These are phyloP conservation scores for Paraescarpia echinospica DNA, from an alignment of 1,140 invertebrate species.

Conservation along the genomic window DNA sequence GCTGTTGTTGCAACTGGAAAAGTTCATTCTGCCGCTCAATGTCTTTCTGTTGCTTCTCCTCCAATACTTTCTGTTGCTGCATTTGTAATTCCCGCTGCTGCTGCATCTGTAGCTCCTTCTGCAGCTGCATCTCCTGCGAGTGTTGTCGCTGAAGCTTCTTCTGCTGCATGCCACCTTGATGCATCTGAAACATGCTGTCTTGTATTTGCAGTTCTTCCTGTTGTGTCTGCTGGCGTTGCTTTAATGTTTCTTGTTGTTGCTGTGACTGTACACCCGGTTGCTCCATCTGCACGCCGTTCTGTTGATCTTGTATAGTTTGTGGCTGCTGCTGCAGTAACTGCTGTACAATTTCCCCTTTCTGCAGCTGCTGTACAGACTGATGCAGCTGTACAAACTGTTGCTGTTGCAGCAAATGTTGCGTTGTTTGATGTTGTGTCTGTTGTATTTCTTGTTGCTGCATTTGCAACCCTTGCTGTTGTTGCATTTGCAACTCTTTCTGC, in stretches of 20 bases:
- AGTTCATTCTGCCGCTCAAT: not conserved
- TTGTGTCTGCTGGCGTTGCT: not conserved
- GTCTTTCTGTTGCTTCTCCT: not conserved
- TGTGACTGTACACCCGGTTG: not conserved
- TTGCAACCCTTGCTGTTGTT: not conserved
- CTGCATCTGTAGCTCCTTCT: not conserved
- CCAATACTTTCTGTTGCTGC: not conserved
- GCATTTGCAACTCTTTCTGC: not conserved
- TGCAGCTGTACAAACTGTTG: not conserved
- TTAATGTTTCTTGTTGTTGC: not conserved
- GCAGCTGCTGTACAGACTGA: not conserved
- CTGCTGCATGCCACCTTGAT: not conserved
- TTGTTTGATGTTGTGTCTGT: too few species aligned
- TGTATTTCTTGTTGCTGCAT: not conserved
- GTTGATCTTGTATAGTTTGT: not conserved
- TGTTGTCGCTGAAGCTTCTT: not conserved
- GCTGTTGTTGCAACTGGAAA: not conserved
- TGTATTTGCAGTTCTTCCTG: not conserved
- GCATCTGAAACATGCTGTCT: not conserved
- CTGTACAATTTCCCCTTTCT: not conserved
- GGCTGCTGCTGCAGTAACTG: not conserved
- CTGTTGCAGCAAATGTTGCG: not conserved
- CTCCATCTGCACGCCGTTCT: not conserved
- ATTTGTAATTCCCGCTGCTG: not conserved
- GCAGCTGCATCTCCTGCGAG: not conserved